A percentile compares a stretch with the other conserved stretches of the same genome.
These are phyloP conservation scores for Acleris sparsana DNA, from an alignment of 2,888 invertebrate genomes.

Conservation along the genomic window DNA sequence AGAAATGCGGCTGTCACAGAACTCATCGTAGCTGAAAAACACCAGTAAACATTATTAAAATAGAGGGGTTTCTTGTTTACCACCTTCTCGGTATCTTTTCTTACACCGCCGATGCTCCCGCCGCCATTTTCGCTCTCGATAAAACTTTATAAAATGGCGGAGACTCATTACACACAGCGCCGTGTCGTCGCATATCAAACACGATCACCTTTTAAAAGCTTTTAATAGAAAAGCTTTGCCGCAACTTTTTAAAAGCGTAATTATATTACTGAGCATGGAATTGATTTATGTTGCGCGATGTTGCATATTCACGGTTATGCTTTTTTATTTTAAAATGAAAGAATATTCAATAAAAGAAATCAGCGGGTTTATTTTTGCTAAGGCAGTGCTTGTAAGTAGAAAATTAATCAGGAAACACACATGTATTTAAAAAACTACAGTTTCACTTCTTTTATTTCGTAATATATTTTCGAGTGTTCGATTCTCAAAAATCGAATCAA, in stretches of 20 bases:
- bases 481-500: no score
- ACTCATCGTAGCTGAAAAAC: no score
- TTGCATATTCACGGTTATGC: not conserved
- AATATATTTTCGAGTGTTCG: no score
- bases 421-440: no score
- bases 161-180: conserved; percentile 4
- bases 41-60: no score
- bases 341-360: no score
- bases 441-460: no score
- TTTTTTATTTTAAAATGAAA: no score
- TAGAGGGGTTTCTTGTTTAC: not conserved
- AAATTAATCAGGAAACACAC: no score
- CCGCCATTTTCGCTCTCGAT: conserved; percentile 14
- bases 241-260: conserved; percentile 18
- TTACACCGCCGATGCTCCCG: not conserved
- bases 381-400: no score
- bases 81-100: not conserved
- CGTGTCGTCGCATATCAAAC: conserved; percentile 26
- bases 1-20: no score
- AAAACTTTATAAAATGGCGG: conserved; percentile 10
- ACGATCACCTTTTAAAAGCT: conserved; percentile 27
- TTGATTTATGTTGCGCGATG: not conserved
- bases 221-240: conserved; percentile 21
- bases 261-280: conserved; percentile 13
- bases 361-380: no score